Percentiles rank a stretch among this genome's conserved stretches.
phyloP scores from a whole-genome alignment of 2,797 vertebrate genomes.

The Pantherophis alleghaniensis region DNA sequence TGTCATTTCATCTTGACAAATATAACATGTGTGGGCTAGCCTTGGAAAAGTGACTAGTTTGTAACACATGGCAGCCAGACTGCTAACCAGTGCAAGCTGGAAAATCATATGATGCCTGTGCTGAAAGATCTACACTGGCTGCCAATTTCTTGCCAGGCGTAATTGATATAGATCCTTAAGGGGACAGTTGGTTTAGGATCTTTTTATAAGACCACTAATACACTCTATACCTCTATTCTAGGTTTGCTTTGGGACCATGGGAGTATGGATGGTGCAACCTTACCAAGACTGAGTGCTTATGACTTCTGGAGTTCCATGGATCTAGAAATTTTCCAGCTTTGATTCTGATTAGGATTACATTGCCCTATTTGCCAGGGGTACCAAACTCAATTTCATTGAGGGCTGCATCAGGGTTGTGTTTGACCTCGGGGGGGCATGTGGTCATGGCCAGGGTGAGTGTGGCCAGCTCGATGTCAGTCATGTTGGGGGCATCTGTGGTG shows the following conservation, averaged over 20 bases:
- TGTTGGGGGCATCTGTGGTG: no score
- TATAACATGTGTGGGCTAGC: neutral
- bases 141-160: neutral
- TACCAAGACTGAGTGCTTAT: neutral
- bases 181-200: neutral
- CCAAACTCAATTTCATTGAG: no score
- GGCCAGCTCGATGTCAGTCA: no score
- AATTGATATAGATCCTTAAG: neutral
- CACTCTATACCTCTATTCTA: neutral
- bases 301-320: neutral
- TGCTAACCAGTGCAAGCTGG: neutral
- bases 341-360: neutral
- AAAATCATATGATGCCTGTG: neutral
- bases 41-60: neutral
- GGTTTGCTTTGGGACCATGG: neutral
- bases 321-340: neutral
- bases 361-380: neutral
- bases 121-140: neutral
- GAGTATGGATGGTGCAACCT: neutral
- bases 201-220: neutral
- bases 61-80: neutral
- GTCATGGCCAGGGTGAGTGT: no score
- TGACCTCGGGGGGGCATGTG: no score
- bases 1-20: neutral
- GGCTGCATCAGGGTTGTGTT: no score